These are phyloP conservation scores for Zele albiditarsus DNA, from an alignment of 2,888 invertebrate species.

Conservation along the genomic window DNA sequence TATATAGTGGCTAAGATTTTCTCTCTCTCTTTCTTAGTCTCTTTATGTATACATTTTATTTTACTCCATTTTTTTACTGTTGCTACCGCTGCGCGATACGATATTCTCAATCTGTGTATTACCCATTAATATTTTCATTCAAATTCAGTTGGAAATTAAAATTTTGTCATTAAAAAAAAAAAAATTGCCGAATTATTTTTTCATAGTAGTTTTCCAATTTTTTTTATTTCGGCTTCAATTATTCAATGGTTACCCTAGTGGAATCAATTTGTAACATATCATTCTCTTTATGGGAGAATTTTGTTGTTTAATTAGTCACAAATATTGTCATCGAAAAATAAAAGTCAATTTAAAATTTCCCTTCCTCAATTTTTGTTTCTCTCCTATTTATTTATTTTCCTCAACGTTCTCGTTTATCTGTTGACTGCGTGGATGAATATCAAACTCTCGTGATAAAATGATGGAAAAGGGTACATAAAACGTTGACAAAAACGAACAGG, in stretches of 20 bases:
- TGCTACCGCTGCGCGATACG: conserved; percentile 72
- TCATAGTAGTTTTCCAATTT: no score
- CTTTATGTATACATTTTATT: neutral
- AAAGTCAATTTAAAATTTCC: no score
- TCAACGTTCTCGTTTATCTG: neutral
- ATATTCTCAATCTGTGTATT: conserved; percentile 67
- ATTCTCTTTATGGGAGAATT: no score
- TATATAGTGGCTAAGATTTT: conserved; percentile 71
- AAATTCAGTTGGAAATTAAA: no score
- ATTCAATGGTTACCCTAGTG: no score
- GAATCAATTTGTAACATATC: neutral
- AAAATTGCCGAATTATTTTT: no score
- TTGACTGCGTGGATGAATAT: neutral
- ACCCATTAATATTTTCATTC: conserved; percentile 58
- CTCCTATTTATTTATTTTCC: neutral
- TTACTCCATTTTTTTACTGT: conserved; percentile 16
- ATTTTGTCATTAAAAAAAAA: no score
- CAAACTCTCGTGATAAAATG: neutral
- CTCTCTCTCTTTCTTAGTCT: conserved; percentile 41
- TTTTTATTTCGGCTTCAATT: no score
- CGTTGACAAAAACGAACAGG: neutral
- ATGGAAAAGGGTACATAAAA: neutral
- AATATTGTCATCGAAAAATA: no score
- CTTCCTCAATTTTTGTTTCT: neutral
- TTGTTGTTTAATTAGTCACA: no score